Base-by-base conservation (phyloP, 2,888 invertebrate species). In the Mystacides longicornis region DNA sequence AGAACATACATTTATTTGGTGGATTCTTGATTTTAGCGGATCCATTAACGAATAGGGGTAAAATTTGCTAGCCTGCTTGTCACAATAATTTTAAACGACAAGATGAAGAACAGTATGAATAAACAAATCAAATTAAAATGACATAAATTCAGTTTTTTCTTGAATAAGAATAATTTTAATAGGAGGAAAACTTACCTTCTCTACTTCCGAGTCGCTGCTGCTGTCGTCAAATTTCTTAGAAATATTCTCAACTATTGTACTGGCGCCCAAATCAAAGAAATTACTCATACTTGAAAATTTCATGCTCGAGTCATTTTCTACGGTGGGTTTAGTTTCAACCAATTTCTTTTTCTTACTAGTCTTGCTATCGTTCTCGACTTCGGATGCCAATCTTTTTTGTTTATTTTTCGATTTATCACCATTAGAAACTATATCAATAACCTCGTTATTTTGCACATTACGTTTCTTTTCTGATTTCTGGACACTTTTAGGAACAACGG, bases 221-320 rank as follows among this genome's bases (percentile, higher is more conserved):
- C 54, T 21, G n/a, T 51, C 45, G 11, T 52, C 51, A 23, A 11
- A n/a, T 9, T 23, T 54, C 19, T 59, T 57, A 1, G 43, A 42
- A 45, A 55, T 46, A 52, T 61, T 59, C 50, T 61, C 55, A 2
- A 59, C 47, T 20, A 61, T 55, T 16, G 57, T 55, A 2, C 52
- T 23, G 9, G 57, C 50, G 53, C 56, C 52, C 18, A 52, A 20
- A 27, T 57, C 50, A 59, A 59, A 61, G 49, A 64, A 65, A 37
- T 61, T 58, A 3, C 57, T 50, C 27, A 65, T 62, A 37, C 64
- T 61, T 2, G 64, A 59, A 22, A 62, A 60, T 43, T 52, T 52
- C 33, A 47, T n/a, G 14, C 37, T 16, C 19, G 18, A 20, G 3
- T 45, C 20, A 52, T 54, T 52, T 57, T 56, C 52, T 21, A 59